Base-by-base conservation (phyloP, 2,888 invertebrate genomes). In the Drosophila hawaiiensis region DNA sequence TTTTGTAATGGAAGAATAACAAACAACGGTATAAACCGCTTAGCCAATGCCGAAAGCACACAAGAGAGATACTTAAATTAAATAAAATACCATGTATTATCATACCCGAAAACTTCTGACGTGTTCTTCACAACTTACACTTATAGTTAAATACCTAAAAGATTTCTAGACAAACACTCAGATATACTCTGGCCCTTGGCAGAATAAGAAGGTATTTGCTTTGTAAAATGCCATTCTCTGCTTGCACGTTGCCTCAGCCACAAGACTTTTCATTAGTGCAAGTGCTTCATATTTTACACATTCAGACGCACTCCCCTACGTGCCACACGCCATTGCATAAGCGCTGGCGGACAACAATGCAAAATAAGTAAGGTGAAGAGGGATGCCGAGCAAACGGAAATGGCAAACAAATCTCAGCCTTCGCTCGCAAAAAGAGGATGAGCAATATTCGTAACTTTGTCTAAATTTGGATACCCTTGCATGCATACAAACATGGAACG, bases 231-330 rank as follows among this genome's bases (percentile, higher is more conserved):
- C 33, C 65, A 53, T 71, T 58, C 56, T 33, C 43, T 35, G 35
- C 25, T 43, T 29, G 43, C 50, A 65, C 16, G 35, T 55, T 62
- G 41, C 65, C 47, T 10, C 43, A 67, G 70, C 84, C 89, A 64
- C 84, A 84, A 77, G 80, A 89, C 66, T 80, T 84, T 84, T 84
- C 84, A 84, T 84, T 84, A 84, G 89, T 89, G 87, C 84, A 84
- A 84, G 84, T 84, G 84, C 84, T 77, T 80, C 82, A 76, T 76
- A 73, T 60, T 62, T 72, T 68, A 76, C 43, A 31, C 43, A 58
- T 43, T 29, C 41, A 16, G 10, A 31, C 16, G 22, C n/a, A 68
- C 28, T 2, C 33, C 64, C 55, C 43, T 28, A 47, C 89, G 84
- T 84, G 84, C 84, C 84, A 89, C 80, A 80, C 82, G 70, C 59